Evolutionary conservation across 2,797 vertebrate genomes (phyloP).

Genomic region (Dallia pectoralis): DNA sequence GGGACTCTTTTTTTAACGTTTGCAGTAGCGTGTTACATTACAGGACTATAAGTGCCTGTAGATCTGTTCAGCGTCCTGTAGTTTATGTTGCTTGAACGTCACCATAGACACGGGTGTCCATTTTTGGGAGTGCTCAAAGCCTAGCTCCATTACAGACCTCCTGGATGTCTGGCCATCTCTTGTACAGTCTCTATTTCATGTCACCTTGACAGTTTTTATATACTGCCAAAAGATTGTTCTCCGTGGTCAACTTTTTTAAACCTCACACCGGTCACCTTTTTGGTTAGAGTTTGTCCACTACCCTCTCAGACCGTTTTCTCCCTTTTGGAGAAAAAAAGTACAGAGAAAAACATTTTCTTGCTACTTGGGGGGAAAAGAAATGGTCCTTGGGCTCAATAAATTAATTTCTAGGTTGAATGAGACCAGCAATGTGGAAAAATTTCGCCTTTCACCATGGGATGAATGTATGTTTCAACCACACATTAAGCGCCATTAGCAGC

Average conservation of each 20-base stretch:
- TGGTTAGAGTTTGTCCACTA: conserved; percentile 56
- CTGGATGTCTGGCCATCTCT: conserved; percentile 15
- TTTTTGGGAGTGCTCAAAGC: background rate
- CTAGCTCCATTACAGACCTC: conserved; percentile 6
- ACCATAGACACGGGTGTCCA: background rate
- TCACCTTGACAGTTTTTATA: conserved; percentile 61
- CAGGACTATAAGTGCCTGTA: background rate
- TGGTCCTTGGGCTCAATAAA: conserved; percentile 87
- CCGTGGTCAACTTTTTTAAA: conserved; percentile 63
- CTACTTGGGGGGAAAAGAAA: conserved; percentile 73
- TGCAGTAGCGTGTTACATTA: background rate
- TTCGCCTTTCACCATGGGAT: conserved; percentile 90
- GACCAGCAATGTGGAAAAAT: conserved; percentile 96
- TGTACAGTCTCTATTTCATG: conserved; percentile 44
- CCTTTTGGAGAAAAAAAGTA: conserved; percentile 51
- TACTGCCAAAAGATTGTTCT: conserved; percentile 52
- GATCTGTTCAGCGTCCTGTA: background rate
- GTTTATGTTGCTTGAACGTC: background rate
- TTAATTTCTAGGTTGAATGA: conserved; percentile 95
- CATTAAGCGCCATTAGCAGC: conserved; percentile 96
- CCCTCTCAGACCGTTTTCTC: conserved; percentile 62
- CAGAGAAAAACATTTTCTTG: conserved; percentile 65
- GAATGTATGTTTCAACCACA: conserved; percentile 97
- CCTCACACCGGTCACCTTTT: conserved; percentile 73
- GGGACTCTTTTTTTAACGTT: background rate